Percentiles rank a stretch among this genome's conserved stretches.
phyloP scores from a whole-genome alignment of 2,113 vertebrate genomes.

The Pantherophis guttatus region DNA sequence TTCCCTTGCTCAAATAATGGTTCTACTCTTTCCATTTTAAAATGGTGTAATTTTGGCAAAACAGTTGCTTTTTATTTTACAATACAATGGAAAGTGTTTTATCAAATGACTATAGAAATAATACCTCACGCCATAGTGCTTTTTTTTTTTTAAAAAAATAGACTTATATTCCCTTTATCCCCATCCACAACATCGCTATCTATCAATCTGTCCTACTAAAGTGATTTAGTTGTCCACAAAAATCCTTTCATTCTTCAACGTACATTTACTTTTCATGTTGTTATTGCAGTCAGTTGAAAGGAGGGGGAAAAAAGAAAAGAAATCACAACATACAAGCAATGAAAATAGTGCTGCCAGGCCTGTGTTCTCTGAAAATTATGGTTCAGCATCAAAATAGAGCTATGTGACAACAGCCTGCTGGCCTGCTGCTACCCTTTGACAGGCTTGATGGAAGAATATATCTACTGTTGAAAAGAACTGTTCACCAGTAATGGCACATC shows the following conservation, averaged over 20 bases:
- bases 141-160: not conserved
- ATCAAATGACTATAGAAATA: not conserved
- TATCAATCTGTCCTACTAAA: not conserved
- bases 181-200: not conserved
- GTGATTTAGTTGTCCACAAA: not conserved
- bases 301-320: not conserved
- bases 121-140: fast-evolving
- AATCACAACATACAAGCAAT: not conserved
- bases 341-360: not conserved
- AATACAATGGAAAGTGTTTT: not conserved
- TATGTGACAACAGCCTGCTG: not conserved
- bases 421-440: constrained; percentile 27
- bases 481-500: constrained; percentile 32
- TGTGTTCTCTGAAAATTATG: not conserved
- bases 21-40: not conserved
- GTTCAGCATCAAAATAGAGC: constrained; percentile 10
- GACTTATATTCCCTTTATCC: not conserved
- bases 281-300: not conserved
- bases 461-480: constrained; percentile 21
- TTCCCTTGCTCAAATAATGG: not conserved
- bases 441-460: constrained; percentile 34
- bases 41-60: not conserved
- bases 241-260: constrained; percentile 12
- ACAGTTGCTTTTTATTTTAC: not conserved
- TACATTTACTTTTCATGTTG: not conserved